Conservation (phyloP, 2,113 vertebrate species). For the Ginglymostoma cirratum region DNA sequence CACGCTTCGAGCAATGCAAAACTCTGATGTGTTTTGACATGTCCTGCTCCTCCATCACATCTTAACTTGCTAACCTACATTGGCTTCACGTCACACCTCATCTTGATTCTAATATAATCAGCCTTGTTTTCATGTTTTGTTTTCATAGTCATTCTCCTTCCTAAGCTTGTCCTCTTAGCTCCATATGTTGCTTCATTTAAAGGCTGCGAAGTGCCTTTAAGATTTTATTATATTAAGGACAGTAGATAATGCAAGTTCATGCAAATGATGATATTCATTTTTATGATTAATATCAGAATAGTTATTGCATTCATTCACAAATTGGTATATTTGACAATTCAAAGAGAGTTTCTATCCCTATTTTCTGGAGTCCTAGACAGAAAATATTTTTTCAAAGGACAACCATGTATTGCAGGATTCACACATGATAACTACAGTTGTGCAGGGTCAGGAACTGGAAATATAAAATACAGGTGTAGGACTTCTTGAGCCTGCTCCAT, state of each 20-base stretch:
- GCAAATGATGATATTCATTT: not conserved
- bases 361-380: not conserved
- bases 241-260: not conserved
- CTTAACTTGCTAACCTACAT: not conserved
- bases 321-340: not conserved
- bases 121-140: not conserved
- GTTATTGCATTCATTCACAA: not conserved
- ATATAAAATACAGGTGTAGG: not conserved
- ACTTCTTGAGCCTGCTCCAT: not conserved
- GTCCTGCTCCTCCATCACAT: not conserved
- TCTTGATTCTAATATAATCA: not conserved
- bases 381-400: not conserved
- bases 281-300: not conserved
- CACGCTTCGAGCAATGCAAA: not conserved
- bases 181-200: not conserved
- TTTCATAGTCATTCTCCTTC: no score
- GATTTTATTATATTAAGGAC: not conserved
- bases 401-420: not conserved
- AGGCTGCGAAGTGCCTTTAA: not conserved
- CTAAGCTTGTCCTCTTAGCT: no score
- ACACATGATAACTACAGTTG: not conserved
- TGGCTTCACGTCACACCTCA: not conserved
- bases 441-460: not conserved
- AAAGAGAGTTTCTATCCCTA: not conserved
- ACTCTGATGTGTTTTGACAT: not conserved